These are phyloP conservation scores for Pseudorectes ferrugineus DNA, from an alignment of 2,113 vertebrate genomes.

Conservation along the genomic window DNA sequence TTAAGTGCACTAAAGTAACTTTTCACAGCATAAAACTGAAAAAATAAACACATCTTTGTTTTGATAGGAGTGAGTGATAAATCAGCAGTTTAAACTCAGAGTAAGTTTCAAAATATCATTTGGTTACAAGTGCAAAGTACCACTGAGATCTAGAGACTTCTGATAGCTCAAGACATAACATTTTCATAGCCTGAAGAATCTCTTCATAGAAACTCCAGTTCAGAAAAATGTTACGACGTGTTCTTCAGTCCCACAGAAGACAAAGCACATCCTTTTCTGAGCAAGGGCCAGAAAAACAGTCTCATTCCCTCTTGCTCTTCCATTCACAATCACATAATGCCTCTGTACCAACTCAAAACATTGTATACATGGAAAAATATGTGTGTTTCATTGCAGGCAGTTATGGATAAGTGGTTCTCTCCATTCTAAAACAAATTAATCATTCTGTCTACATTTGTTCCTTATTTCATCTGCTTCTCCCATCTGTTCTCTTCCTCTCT, in stretches of 20 bases:
- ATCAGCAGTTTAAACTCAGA: background rate
- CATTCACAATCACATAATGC: background rate
- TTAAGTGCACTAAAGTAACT: background rate
- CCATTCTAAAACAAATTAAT: background rate
- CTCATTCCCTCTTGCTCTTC: background rate
- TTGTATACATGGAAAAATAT: background rate
- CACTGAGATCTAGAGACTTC: background rate
- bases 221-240: background rate
- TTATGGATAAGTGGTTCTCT: background rate
- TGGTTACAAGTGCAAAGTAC: background rate
- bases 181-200: background rate
- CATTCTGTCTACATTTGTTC: background rate
- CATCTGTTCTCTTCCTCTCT: background rate
- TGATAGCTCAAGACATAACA: background rate
- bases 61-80: background rate
- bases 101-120: background rate
- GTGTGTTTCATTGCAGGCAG: background rate
- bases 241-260: background rate
- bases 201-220: background rate
- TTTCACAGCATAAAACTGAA: background rate
- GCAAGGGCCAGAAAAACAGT: background rate
- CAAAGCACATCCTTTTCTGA: slow-evolving; percentile 12
- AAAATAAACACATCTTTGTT: background rate
- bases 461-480: background rate
- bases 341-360: background rate